These are phyloP conservation scores for Sylvilagus bachmani DNA, from an alignment of 2,113 vertebrate genomes.

Conservation along the genomic window DNA sequence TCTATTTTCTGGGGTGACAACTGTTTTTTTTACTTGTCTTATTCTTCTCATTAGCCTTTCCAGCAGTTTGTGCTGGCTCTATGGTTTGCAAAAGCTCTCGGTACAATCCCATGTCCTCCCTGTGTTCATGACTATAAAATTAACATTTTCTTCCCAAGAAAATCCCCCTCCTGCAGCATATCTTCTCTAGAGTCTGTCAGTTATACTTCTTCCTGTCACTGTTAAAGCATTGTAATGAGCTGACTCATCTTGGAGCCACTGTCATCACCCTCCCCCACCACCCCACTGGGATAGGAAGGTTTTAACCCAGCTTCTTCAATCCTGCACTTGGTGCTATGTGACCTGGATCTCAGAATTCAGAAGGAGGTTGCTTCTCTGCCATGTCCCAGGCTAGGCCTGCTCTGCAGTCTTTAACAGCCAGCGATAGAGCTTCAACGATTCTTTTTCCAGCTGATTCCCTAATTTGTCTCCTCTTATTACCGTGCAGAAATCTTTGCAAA, in stretches of 20 bases:
- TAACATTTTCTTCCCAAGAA: slow-evolving; percentile 52
- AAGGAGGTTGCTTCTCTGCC: neutral
- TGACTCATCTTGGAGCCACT: slow-evolving; percentile 52
- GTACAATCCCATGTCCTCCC: neutral
- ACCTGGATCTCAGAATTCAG: slow-evolving; percentile 26
- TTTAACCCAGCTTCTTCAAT: slow-evolving; percentile 51
- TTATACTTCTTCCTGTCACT: slow-evolving; percentile 23
- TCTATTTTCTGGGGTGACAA: slow-evolving; percentile 23
- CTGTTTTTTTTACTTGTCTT: slow-evolving; percentile 4
- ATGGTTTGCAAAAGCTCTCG: neutral
- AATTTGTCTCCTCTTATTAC: slow-evolving; percentile 22
- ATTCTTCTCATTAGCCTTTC: neutral
- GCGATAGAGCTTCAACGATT: neutral
- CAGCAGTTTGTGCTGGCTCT: neutral
- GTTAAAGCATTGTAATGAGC: slow-evolving; percentile 40
- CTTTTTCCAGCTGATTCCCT: slow-evolving; percentile 37
- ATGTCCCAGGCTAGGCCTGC: neutral
- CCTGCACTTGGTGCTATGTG: neutral
- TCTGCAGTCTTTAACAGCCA: neutral
- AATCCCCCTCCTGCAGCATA: neutral
- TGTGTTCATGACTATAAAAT: slow-evolving; percentile 39
- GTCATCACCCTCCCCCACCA: neutral
- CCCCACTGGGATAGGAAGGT: neutral
- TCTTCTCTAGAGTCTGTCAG: slow-evolving; percentile 42
- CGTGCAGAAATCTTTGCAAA: slow-evolving; percentile 20